Conservation (phyloP, 2,113 vertebrate species). For the Ciconia stormi region DNA sequence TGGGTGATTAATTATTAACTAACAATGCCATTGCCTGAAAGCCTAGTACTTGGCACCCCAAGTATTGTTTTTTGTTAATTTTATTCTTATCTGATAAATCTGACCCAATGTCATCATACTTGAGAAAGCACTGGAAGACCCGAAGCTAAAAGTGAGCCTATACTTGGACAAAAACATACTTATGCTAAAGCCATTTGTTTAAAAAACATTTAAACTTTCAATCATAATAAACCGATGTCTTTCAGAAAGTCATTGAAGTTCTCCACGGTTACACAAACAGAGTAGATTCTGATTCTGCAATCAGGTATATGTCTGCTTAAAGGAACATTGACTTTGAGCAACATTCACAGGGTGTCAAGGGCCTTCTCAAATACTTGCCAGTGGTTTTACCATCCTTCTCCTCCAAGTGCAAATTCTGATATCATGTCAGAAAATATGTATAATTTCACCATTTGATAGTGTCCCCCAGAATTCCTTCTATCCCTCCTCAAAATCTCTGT, state of each 20-base stretch:
- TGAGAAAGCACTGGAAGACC: conserved; percentile 13
- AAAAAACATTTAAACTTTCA: conserved; percentile 40
- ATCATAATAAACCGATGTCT: conserved; percentile 21
- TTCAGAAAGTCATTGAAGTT: conserved; percentile 37
- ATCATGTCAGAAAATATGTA: neutral
- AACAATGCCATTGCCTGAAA: neutral
- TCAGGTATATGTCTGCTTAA: neutral
- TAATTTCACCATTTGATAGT: neutral
- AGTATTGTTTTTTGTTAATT: conserved; percentile 30
- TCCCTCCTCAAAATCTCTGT: neutral
- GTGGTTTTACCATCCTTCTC: neutral
- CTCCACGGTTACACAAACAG: neutral
- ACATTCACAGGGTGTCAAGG: neutral
- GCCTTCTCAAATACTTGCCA: neutral
- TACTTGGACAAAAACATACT: conserved; percentile 23
- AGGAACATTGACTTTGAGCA: neutral
- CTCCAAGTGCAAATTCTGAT: neutral
- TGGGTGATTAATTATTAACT: conserved; percentile 45
- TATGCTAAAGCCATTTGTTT: conserved; percentile 29
- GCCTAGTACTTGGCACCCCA: neutral
- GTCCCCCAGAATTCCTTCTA: neutral
- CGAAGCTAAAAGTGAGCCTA: neutral
- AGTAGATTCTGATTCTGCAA: neutral
- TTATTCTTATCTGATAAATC: conserved; percentile 52
- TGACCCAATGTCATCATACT: conserved; percentile 5